These are phyloP conservation scores for Trachelus troglodyta DNA, from an alignment of 2,888 invertebrate genomes.

Conservation along the genomic window DNA sequence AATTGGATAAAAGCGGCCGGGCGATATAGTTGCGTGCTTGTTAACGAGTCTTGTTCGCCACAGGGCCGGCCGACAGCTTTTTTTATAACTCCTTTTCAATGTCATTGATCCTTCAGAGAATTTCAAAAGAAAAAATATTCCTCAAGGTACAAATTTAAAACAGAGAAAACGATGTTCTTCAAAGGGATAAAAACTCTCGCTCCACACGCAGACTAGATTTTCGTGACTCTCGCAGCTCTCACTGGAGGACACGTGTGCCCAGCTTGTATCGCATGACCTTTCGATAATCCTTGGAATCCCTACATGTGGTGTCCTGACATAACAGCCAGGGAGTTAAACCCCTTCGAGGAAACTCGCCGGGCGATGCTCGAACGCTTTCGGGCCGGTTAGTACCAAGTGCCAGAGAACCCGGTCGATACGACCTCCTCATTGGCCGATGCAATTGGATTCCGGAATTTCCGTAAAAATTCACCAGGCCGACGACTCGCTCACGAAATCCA, in stretches of 20 bases:
- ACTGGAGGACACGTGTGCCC: constrained; percentile 23
- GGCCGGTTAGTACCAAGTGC: constrained; percentile 32
- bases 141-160: background rate
- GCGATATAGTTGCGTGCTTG: background rate
- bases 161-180: no score
- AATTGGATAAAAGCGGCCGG: constrained; percentile 6
- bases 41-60: background rate
- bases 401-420: background rate
- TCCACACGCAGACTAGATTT: constrained; percentile 4
- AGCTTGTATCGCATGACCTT: constrained; percentile 12
- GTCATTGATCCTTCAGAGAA: background rate
- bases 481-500: background rate
- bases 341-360: constrained; percentile 20
- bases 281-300: constrained; percentile 44
- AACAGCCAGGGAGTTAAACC: constrained; percentile 21
- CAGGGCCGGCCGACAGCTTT: background rate
- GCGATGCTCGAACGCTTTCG: constrained; percentile 29
- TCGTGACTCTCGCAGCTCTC: constrained; percentile 23
- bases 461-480: constrained; percentile 2
- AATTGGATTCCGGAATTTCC: constrained; percentile 36
- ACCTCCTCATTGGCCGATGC: constrained; percentile 30
- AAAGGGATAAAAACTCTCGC: background rate
- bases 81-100: background rate
- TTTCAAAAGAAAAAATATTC: background rate
- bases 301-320: constrained; percentile 38